Conservation (phyloP, 2,888 invertebrate species). For the Gerosis bhagava region DNA sequence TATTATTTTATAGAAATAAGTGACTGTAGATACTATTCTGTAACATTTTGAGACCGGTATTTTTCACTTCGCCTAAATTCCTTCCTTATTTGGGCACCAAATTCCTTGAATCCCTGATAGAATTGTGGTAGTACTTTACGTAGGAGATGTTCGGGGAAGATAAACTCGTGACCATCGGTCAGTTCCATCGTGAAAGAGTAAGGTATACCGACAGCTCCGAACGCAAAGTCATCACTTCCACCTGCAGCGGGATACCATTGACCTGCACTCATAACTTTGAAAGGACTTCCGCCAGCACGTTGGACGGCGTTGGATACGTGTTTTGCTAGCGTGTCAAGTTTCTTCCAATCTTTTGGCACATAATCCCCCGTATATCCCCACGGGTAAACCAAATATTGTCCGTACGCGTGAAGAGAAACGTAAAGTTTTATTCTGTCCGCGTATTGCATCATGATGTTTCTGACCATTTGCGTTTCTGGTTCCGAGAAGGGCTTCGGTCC, state of each 20-base stretch:
- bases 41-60: not conserved
- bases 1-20: constrained; percentile 14
- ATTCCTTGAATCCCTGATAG: constrained; percentile 63
- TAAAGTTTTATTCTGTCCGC: constrained; percentile 82
- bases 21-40: constrained; percentile 14
- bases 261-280: constrained; percentile 71
- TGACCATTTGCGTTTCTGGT: constrained; percentile 80
- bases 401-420: constrained; percentile 87
- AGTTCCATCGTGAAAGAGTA: constrained; percentile 84
- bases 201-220: constrained; percentile 74
- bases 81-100: constrained; percentile 51
- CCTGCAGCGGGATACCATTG: constrained; percentile 84
- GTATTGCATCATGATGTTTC: constrained; percentile 75
- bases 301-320: constrained; percentile 63
- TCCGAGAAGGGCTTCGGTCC: constrained; percentile 84
- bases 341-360: constrained; percentile 72
- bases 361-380: constrained; percentile 82
- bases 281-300: constrained; percentile 65
- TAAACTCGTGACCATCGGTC: constrained; percentile 83
- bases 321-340: constrained; percentile 63
- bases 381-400: constrained; percentile 83
- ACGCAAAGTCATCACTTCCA: constrained; percentile 84
- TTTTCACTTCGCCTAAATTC: too few relatives aligned
- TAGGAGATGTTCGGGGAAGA: constrained; percentile 80
- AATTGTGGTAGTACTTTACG: constrained; percentile 54